Base-by-base conservation (phyloP, 2,113 vertebrate species). In the Lontra canadensis region DNA sequence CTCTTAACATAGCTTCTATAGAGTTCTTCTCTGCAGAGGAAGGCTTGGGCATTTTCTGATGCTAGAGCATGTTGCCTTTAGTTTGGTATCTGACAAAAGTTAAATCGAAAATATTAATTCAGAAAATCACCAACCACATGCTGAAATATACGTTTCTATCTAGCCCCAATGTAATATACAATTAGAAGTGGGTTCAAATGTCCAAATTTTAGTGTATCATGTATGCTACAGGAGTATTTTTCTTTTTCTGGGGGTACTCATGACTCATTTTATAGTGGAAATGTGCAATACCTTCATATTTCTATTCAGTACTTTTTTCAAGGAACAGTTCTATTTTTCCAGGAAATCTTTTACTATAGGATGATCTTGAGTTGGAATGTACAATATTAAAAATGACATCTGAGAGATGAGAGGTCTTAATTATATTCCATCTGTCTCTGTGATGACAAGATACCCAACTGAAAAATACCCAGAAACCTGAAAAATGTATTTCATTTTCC, bases 71-170 rank as follows among this genome's bases (percentile, higher is more conserved):
- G 10, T 74, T 88, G 47, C 69, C 90, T 89, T 67, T 67, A 88
- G 31, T 89, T 95, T 89, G 65, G 73, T 65, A 79, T 67, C 86
- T 34, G 1, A 69, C 78, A 76, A 65, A 92, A 92, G 11, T 82
- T 95, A 94, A 91, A 39, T 96, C 8, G 79, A 61, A 93, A 81
- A 57, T 91, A 55, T 5, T 49, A 91, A 65, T 36, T 91, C 44
- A 59, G 20, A 97, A 73, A 92, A 86, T 94, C 85, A 81, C 20
- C 17, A 89, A 61, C 13, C 26, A 71, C 25, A 7, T 39, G 26
- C 88, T n/a, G 17, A 79, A 71, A 90, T 83, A 39, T 84, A 47
- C 29, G 57, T 95, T 82, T 95, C 25, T 49, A 8, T 87, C 67
- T 87, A 93, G 18, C 12, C 21, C 57, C 39, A 78, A 0, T 42